Evolutionary conservation across 2,888 invertebrate genomes (phyloP).

Genomic region (Nymphalis urticae): DNA sequence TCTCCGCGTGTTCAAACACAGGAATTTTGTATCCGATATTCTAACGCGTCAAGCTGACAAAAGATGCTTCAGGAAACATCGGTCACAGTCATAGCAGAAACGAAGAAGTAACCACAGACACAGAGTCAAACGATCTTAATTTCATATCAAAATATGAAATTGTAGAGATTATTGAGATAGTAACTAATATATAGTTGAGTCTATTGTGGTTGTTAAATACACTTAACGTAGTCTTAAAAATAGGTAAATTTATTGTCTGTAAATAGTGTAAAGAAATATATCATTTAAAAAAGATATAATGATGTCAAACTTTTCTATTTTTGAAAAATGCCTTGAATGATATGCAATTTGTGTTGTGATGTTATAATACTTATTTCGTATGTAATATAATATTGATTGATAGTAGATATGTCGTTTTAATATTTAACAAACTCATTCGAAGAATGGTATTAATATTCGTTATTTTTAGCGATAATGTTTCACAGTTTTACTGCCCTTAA

Average conservation of each 20-base stretch:
- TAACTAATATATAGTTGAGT: constrained; percentile 16
- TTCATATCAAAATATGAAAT: constrained; percentile 2
- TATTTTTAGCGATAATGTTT: too few relatives aligned
- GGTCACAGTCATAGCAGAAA: constrained; percentile 82
- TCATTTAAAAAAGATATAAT: constrained; percentile 39
- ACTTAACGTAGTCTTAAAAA: constrained; percentile 1
- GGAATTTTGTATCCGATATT: constrained; percentile 93
- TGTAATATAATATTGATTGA: constrained; percentile 40
- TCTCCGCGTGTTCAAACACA: constrained; percentile 94
- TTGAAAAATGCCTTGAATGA: constrained; percentile 63
- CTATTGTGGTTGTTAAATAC: constrained; percentile 9
- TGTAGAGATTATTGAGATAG: background rate
- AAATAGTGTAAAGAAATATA: constrained; percentile 45
- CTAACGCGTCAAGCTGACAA: constrained; percentile 95
- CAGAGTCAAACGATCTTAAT: constrained; percentile 29
- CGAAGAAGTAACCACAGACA: constrained; percentile 34
- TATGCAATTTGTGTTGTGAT: constrained; percentile 62
- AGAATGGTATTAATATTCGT: too few relatives aligned
- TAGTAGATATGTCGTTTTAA: constrained; percentile 4
- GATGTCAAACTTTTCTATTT: constrained; percentile 46
- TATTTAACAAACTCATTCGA: background rate
- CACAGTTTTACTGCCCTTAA: too few relatives aligned
- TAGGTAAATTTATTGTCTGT: constrained; percentile 21
- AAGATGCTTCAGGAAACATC: constrained; percentile 94
- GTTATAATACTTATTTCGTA: constrained; percentile 54